Percentiles rank a stretch among this genome's conserved stretches.
Conservation (phyloP, 2,797 vertebrate genomes). For the Sebastiscus tertius region DNA sequence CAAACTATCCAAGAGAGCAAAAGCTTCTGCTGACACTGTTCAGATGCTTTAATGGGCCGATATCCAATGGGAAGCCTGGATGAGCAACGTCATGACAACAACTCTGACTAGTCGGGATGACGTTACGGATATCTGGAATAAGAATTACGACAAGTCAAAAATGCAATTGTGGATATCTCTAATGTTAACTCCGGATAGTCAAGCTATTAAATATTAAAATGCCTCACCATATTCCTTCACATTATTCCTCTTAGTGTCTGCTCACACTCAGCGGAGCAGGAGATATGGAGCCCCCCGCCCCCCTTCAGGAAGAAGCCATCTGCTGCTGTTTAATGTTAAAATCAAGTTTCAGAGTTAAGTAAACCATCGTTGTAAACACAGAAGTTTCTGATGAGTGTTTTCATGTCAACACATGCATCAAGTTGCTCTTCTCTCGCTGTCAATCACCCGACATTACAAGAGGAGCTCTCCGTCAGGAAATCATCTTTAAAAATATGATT, state of each 20-base stretch:
- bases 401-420: constrained; percentile 16
- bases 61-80: no score
- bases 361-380: constrained; percentile 43
- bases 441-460: constrained; percentile 26
- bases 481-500: background rate
- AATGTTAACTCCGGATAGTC: no score
- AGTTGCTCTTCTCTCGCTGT: constrained; percentile 12
- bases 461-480: constrained; percentile 24
- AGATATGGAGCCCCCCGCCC: constrained; percentile 20
- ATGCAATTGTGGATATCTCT: no score
- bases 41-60: no score
- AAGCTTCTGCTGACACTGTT: no score
- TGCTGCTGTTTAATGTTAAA: constrained; percentile 68
- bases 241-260: background rate
- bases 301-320: constrained; percentile 41
- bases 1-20: no score
- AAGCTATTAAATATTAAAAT: no score
- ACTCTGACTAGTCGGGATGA: no score
- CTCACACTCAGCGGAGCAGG: background rate
- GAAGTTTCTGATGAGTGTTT: constrained; percentile 35
- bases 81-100: no score
- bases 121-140: no score
- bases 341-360: constrained; percentile 37
- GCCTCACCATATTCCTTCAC: background rate
- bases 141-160: no score